Base-by-base conservation (phyloP, 2,113 vertebrate species). In the Azemiops feae region DNA sequence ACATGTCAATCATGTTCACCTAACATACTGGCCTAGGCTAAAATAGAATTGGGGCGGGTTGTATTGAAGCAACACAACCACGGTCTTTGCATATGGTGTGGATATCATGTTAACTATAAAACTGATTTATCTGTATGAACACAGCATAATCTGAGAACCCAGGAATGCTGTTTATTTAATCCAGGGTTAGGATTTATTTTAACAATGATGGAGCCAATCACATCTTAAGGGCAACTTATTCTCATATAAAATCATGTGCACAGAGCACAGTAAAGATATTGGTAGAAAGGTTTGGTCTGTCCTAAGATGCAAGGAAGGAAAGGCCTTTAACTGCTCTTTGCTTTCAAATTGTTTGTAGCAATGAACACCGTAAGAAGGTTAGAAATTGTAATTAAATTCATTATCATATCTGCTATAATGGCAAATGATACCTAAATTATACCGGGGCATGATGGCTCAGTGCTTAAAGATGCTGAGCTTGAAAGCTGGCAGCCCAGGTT, bases 371-470 rank as follows among this genome's bases (percentile, higher is more conserved):
- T n/a, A 69, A 69, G 60, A 11, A 69, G 11, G 3, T n/a, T 69
- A 69, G 30, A 69, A n/a, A 69, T 34, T n/a, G 12, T 69, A 69
- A n/a, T n/a, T 34, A 34, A n/a, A 69, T 34, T 69, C 12, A 69
- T 69, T 16, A 5, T 69, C 4, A 5, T 34, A n/a, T n/a, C 60
- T n/a, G 30, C 3, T n/a, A n/a, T 69, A n/a, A 64, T 30, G 11
- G 60, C 3, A 64, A 12, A 69, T 69, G 30, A 69, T 69, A 34
- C 64, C 12, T 69, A 81, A 8, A 93, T 53, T 91, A 96, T 91
- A 11, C 8, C 27, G 9, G 25, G 58, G 58, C 58, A 60, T 27
- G 25, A 60, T 60, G 57, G 57, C 57, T 60, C 25, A 60, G 57
- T 27, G 57, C 23, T 60, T 27, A 60, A 60, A 60, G 57, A 58